Evolutionary conservation across 2,888 invertebrate species (phyloP).

Genomic region (Zaprionus bogoriensis): DNA sequence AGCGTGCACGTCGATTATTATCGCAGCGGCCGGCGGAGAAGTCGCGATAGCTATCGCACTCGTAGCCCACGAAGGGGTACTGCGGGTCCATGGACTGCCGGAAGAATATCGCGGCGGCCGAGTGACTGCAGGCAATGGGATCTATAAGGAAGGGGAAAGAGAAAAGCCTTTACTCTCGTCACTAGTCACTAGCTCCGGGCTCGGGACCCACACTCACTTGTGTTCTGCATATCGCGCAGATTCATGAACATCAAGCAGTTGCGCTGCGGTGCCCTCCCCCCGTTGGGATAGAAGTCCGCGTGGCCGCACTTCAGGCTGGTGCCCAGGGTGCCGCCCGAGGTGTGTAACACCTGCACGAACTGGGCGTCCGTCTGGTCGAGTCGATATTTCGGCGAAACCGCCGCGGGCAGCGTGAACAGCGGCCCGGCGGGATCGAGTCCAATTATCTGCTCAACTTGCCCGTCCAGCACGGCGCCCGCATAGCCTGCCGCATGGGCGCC

Average conservation of each 20-base stretch:
- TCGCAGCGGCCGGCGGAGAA: constrained; percentile 69
- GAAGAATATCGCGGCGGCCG: constrained; percentile 80
- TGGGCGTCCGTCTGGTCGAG: constrained; percentile 79
- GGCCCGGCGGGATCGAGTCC: constrained; percentile 83
- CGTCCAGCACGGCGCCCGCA: constrained; percentile 76
- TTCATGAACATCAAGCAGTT: constrained; percentile 76
- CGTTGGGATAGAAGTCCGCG: constrained; percentile 82
- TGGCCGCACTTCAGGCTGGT: constrained; percentile 80
- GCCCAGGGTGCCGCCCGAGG: constrained; percentile 80
- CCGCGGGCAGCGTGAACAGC: constrained; percentile 80
- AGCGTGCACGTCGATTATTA: constrained; percentile 71
- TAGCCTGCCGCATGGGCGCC: constrained; percentile 82
- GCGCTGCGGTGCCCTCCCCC: constrained; percentile 79
- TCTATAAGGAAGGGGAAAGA: constrained; percentile 50
- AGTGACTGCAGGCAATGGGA: constrained; percentile 81
- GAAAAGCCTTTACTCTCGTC: not conserved
- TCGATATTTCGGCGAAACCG: constrained; percentile 75
- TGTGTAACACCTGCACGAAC: constrained; percentile 82
- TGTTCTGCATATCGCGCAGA: constrained; percentile 72
- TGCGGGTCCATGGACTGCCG: constrained; percentile 80
- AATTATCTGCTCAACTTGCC: constrained; percentile 81
- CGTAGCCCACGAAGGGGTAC: constrained; percentile 75
- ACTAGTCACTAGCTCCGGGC: not conserved
- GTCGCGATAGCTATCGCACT: constrained; percentile 76
- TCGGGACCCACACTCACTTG: constrained; percentile 80